phyloP scores from a whole-genome alignment of 2,888 invertebrate species.

The Minunthozetes semirufus region DNA sequence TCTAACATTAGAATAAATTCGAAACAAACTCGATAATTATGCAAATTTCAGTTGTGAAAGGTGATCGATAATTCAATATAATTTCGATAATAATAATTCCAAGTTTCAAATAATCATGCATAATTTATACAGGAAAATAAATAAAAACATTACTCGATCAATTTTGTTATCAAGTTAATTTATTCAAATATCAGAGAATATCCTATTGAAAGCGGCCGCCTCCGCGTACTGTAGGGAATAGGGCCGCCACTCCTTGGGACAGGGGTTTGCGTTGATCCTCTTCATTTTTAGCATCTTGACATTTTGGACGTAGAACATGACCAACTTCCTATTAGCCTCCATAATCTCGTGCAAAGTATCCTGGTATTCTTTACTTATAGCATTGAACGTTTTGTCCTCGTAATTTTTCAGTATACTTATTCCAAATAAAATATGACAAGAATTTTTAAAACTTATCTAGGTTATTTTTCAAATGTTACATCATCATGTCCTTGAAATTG shows the following conservation, averaged over 20 bases:
- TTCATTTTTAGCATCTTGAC: neutral
- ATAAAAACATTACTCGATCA: neutral
- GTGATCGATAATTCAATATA: no score
- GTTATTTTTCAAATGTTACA: neutral
- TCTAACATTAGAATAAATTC: no score
- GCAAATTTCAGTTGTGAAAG: no score
- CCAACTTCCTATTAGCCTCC: neutral
- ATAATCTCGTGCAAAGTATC: neutral
- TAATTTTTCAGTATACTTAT: neutral
- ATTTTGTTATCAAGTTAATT: neutral
- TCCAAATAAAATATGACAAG: neutral
- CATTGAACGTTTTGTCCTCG: neutral
- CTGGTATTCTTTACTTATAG: neutral
- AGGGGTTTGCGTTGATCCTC: neutral
- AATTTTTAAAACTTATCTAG: no score
- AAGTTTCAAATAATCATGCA: neutral
- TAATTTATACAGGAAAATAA: neutral
- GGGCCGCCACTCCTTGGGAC: neutral
- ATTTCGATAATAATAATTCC: no score
- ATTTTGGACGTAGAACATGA: neutral
- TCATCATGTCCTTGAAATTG: neutral
- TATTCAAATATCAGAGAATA: neutral
- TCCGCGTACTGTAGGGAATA: neutral
- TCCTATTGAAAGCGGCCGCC: neutral
- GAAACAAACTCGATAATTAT: no score